phyloP scores from a whole-genome alignment of 2,797 vertebrate genomes.

The Psittacula derbiana region DNA sequence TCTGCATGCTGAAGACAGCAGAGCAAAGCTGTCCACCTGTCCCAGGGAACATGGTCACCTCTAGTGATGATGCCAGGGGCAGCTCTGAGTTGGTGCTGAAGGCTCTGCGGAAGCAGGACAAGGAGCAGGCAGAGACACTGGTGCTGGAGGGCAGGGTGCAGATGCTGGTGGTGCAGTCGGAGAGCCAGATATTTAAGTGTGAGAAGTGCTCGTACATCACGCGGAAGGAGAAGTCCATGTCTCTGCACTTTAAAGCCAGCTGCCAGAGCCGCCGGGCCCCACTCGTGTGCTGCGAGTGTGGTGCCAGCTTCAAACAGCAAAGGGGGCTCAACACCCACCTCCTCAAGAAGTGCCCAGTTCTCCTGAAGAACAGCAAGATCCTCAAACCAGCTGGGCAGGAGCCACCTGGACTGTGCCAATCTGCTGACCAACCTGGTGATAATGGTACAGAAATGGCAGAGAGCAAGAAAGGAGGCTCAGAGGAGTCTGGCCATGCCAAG shows the following conservation, averaged over 20 bases:
- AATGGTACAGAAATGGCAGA: neutral
- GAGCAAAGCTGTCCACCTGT: neutral
- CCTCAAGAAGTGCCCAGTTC: slow-evolving; percentile 82
- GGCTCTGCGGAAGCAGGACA: slow-evolving; percentile 87
- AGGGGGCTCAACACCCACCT: slow-evolving; percentile 88
- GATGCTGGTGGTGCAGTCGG: slow-evolving; percentile 87
- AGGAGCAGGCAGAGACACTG: slow-evolving; percentile 87
- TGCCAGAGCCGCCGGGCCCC: slow-evolving; percentile 76
- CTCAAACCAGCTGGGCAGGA: neutral
- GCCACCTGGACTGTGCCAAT: neutral
- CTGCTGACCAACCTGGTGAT: neutral
- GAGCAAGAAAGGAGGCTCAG: neutral
- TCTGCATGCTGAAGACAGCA: neutral
- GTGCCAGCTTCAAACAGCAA: slow-evolving; percentile 88
- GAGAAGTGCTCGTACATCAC: slow-evolving; percentile 85
- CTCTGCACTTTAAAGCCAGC: slow-evolving; percentile 78
- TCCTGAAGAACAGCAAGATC: slow-evolving; percentile 72
- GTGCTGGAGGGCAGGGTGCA: slow-evolving; percentile 92
- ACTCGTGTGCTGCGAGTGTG: slow-evolving; percentile 81
- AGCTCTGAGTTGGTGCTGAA: slow-evolving; percentile 75
- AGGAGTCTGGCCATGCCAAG: neutral
- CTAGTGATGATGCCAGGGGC: fast-evolving
- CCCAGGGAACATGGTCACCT: neutral
- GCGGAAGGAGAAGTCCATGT: slow-evolving; percentile 81
- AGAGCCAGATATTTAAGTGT: slow-evolving; percentile 79